phyloP scores from a whole-genome alignment of 64 coral and sea anemone genomes.

The Montipora cactus region DNA sequence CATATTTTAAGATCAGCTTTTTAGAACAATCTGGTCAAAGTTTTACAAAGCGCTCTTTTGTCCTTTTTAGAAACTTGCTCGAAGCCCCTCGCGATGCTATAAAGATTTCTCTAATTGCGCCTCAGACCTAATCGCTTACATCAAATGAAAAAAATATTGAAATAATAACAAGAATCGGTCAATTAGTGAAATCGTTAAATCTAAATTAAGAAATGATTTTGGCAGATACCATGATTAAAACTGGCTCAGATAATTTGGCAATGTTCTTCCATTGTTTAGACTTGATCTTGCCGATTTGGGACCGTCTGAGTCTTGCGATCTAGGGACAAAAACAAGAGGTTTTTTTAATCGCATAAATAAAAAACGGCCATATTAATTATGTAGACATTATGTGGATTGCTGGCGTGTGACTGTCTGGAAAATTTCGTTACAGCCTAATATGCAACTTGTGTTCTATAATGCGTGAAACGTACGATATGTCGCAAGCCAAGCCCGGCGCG shows the following conservation, averaged over 20 bases:
- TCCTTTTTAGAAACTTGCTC: not conserved
- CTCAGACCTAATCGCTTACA: too few species aligned
- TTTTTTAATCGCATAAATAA: not conserved
- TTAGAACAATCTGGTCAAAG: not conserved
- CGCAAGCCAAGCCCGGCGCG: too few species aligned
- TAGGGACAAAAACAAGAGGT: not conserved
- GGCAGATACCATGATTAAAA: slow-evolving; percentile 90
- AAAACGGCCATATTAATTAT: too few species aligned
- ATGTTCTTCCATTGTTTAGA: slow-evolving; percentile 94
- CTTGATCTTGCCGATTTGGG: slow-evolving; percentile 81
- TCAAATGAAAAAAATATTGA: too few species aligned
- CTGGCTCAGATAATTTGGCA: slow-evolving; percentile 79
- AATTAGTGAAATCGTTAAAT: too few species aligned
- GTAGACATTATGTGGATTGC: too few species aligned
- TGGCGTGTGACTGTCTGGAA: too few species aligned
- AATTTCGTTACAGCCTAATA: too few species aligned
- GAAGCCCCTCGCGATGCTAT: not conserved
- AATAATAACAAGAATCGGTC: too few species aligned
- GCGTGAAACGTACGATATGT: too few species aligned
- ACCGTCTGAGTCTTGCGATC: slow-evolving; percentile 95
- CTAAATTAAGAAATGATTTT: not conserved
- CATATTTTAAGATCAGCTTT: not conserved
- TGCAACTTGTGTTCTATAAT: too few species aligned
- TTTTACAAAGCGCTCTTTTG: not conserved
- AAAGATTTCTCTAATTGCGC: too few species aligned